phyloP scores from a whole-genome alignment of 2,113 vertebrate genomes.

The Zosterops lateralis region DNA sequence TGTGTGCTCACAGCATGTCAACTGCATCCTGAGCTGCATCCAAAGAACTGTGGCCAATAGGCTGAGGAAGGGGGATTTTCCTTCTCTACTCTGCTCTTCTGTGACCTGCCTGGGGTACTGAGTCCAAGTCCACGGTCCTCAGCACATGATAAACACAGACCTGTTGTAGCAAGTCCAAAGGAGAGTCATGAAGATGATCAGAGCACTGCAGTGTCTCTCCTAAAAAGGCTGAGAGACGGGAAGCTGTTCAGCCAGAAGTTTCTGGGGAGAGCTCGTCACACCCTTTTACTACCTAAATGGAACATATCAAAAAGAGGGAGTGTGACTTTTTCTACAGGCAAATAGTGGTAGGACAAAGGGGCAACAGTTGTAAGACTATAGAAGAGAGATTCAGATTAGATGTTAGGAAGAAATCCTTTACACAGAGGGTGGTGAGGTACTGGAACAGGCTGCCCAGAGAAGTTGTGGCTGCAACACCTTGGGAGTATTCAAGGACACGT shows the following conservation, averaged over 20 bases:
- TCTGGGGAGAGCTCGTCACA: background rate
- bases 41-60: background rate
- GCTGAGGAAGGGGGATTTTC: background rate
- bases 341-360: background rate
- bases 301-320: background rate
- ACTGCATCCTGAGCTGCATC: background rate
- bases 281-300: background rate
- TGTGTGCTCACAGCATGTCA: background rate
- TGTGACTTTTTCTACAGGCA: background rate
- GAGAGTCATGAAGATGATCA: background rate
- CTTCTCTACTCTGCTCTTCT: background rate
- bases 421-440: background rate
- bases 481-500: fast-evolving
- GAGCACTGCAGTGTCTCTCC: background rate
- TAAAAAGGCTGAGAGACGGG: background rate
- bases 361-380: background rate
- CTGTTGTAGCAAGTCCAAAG: background rate
- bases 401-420: background rate
- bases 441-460: background rate
- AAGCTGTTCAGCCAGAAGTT: background rate
- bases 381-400: background rate
- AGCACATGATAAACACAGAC: background rate
- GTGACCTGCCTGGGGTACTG: background rate
- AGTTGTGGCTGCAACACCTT: background rate
- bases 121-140: background rate